Evolutionary conservation across 1,140 invertebrate species (phyloP).

Genomic region (Coenobita brevimanus): DNA sequence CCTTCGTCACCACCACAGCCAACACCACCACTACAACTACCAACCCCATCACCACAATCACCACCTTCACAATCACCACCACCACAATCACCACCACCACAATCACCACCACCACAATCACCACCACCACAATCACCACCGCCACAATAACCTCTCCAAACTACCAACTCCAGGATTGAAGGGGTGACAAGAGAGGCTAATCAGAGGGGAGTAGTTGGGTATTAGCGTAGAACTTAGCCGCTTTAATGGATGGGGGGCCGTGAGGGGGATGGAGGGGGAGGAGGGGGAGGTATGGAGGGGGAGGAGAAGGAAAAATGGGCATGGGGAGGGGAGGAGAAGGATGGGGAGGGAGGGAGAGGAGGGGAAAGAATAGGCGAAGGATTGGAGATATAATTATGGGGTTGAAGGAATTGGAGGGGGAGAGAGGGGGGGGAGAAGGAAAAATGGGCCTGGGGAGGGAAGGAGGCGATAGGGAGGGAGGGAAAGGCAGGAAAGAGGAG

Average conservation of each 20-base stretch:
- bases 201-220: not conserved
- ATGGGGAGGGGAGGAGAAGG: not conserved
- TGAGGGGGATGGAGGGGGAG: not conserved
- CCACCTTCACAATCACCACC: too few species aligned
- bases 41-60: too few species aligned
- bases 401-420: not conserved
- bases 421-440: not conserved
- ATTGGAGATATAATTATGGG: not conserved
- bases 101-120: too few species aligned
- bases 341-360: not conserved
- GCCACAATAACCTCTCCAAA: not conserved
- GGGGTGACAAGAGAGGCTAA: not conserved
- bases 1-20: too few species aligned
- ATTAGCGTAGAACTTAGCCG: not conserved
- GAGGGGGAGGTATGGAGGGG: not conserved
- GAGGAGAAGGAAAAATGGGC: not conserved
- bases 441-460: not conserved
- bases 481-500: not conserved
- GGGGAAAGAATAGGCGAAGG: not conserved
- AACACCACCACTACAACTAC: too few species aligned
- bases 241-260: not conserved
- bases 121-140: too few species aligned
- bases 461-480: not conserved
- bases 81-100: too few species aligned
- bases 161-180: not conserved